Base-by-base conservation (phyloP, 2,888 invertebrate species). In the Lasioglossum leucozonium region DNA sequence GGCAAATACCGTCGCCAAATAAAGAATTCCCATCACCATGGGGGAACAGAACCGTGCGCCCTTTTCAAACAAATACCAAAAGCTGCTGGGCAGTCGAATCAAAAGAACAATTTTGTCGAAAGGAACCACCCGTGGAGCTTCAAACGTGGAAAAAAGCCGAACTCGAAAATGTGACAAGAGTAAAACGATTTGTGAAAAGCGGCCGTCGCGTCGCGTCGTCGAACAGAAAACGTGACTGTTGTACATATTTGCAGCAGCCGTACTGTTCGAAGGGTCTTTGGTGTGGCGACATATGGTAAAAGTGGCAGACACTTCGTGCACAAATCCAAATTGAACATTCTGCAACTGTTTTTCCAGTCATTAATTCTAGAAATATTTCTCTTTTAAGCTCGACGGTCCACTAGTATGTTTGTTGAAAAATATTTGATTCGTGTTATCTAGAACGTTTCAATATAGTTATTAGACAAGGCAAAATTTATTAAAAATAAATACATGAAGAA, bases 221-320 rank as follows among this genome's bases (percentile, higher is more conserved):
- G 51, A 80, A 73, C 51, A 72, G 79, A 76, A 47, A 87, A 87
- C 82, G 82, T 87, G 83, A 81, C 81, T 62, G 58, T 73, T 76
- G 76, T 87, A 79, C 78, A 81, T 80, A 77, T 82, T 80, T 42
- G 74, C 40, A 69, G 71, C 51, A 65, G 34, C 47, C n/a, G 79
- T 44, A 44, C 40, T 67, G n/a, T 58, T 79, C 55, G 40, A 75
- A 74, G 72, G 76, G 83, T n/a, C 74, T 75, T 72, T 82, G 73
- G 55, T 75, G 16, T 37, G 11, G 26, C 8, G 37, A 51, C 55
- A 55, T 55, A n/a, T 55, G n/a, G 11, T 34, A 37, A 26, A 72
- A 77, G 42, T 72, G 62, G 22, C 30, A 2, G 37, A 30, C n/a
- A 67, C 13, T 26, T 71, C 72, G 22, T 11, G 10, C 62, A 51